phyloP scores from a whole-genome alignment of 1,140 invertebrate genomes.

The Leptopilina clavipes region DNA sequence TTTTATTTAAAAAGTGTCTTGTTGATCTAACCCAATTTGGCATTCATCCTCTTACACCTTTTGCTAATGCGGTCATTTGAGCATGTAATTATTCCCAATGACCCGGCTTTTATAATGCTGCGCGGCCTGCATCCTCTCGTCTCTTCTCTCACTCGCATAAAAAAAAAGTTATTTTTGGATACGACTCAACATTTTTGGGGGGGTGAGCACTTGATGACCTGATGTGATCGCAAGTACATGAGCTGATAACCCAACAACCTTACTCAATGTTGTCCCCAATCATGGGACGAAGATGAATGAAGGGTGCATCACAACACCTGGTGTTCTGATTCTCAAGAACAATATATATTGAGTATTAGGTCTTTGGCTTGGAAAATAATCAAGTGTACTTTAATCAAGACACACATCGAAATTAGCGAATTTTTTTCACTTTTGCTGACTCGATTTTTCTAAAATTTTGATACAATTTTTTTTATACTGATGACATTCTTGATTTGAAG shows the following conservation, averaged over 20 bases:
- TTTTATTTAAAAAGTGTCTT: background rate
- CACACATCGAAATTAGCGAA: background rate
- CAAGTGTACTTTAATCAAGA: conserved; percentile 1
- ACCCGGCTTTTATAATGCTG: conserved; percentile 21
- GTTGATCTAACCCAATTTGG: conserved; percentile 7
- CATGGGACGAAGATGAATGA: conserved; percentile 14
- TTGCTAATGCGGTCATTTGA: conserved; percentile 18
- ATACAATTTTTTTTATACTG: no score
- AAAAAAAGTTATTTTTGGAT: conserved; percentile 14
- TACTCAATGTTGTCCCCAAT: conserved; percentile 38
- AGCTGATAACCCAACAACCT: conserved; percentile 44
- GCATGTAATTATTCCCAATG: conserved; percentile 21
- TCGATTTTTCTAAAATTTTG: no score
- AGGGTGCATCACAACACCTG: background rate
- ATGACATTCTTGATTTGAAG: no score
- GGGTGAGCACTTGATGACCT: conserved; percentile 15
- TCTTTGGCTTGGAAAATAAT: conserved; percentile 13
- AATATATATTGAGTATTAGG: background rate
- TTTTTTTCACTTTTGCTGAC: background rate
- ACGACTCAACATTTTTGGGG: background rate
- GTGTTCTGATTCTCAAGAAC: background rate
- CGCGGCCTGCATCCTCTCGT: background rate
- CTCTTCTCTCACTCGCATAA: background rate
- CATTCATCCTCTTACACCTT: background rate
- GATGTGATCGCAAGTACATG: conserved; percentile 6